Conservation (phyloP, 2,888 invertebrate species). For the Eulithis prunata region DNA sequence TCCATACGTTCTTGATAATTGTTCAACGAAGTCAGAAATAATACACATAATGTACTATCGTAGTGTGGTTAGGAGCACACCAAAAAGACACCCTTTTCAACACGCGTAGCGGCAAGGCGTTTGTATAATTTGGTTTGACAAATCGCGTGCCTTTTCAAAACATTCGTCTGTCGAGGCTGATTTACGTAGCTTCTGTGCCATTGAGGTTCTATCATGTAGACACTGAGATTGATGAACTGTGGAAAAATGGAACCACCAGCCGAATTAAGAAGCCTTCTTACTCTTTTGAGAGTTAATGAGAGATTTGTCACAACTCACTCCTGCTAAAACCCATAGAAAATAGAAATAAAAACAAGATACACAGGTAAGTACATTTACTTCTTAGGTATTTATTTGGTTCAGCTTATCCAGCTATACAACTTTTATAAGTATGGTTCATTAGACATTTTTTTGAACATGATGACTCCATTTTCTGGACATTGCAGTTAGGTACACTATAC, state of each 20-base stretch:
- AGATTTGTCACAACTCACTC: too few species aligned
- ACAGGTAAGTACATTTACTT: too few species aligned
- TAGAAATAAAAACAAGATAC: too few species aligned
- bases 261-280: not conserved
- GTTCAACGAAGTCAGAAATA: too few species aligned
- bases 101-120: slow-evolving; percentile 50
- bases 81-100: slow-evolving; percentile 63
- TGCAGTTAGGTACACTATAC: too few species aligned
- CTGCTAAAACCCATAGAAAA: too few species aligned
- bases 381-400: too few species aligned
- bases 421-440: too few species aligned
- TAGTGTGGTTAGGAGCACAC: slow-evolving; percentile 37
- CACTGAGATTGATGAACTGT: not conserved
- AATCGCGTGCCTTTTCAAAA: slow-evolving; percentile 70
- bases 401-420: too few species aligned
- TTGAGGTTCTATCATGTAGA: slow-evolving; percentile 15
- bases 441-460: too few species aligned
- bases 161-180: slow-evolving; percentile 58
- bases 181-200: slow-evolving; percentile 53
- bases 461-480: too few species aligned
- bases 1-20: too few species aligned
- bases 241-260: not conserved
- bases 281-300: not conserved
- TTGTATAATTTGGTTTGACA: slow-evolving; percentile 74
- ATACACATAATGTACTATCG: not conserved